A percentile compares a stretch with the other conserved stretches of the same genome.
These are phyloP conservation scores for Micromussa lordhowensis DNA, from an alignment of 92 coral and sea anemone genomes.

Conservation along the genomic window DNA sequence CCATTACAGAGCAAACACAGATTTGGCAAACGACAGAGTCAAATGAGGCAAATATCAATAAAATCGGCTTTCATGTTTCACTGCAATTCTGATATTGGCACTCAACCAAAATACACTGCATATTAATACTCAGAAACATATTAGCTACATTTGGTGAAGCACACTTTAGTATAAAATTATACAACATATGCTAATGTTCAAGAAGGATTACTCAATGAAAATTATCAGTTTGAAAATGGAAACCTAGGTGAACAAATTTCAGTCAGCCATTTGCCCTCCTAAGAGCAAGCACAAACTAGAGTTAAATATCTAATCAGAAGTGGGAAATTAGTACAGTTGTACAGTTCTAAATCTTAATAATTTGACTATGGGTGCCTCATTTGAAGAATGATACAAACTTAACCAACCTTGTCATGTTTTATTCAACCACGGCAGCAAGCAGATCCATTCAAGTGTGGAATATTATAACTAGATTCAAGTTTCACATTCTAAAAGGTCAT, in stretches of 20 bases:
- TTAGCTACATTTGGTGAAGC: neutral
- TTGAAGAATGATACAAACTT: neutral
- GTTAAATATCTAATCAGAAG: neutral
- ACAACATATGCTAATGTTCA: neutral
- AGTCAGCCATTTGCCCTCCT: neutral
- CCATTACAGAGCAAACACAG: neutral
- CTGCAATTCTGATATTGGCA: conserved; percentile 13
- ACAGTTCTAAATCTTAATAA: neutral
- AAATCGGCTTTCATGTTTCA: neutral
- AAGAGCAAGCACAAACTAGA: neutral
- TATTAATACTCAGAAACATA: neutral
- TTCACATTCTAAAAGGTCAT: conserved; percentile 51
- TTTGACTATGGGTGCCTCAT: neutral
- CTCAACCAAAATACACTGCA: neutral
- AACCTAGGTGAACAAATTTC: neutral
- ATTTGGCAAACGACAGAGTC: neutral
- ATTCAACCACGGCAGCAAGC: neutral
- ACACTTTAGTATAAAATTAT: neutral
- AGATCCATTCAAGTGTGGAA: conserved; percentile 26
- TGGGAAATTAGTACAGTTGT: neutral
- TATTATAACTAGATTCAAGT: conserved; percentile 29
- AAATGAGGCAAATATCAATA: neutral
- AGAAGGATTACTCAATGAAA: neutral
- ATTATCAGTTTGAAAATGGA: neutral
- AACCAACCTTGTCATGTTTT: conserved; percentile 41